phyloP scores from a whole-genome alignment of 2,113 vertebrate genomes.

The Scopus umbretta region DNA sequence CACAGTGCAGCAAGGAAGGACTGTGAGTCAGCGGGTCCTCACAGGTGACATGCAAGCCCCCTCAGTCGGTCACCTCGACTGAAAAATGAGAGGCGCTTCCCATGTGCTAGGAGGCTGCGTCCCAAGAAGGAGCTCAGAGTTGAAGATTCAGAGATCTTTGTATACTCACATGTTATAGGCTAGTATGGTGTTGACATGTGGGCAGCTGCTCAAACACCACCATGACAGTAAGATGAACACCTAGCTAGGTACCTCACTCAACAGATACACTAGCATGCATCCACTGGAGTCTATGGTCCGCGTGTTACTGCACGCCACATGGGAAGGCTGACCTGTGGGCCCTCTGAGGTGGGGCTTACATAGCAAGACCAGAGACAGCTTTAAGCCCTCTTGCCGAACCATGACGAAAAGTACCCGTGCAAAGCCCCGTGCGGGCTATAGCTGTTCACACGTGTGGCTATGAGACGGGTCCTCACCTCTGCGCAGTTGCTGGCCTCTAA shows the following conservation, averaged over 20 bases:
- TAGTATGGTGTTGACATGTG: neutral
- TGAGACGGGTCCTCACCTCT: neutral
- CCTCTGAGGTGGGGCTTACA: neutral
- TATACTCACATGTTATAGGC: neutral
- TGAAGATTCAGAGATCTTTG: neutral
- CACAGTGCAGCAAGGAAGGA: neutral
- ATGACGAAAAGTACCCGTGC: accelerated
- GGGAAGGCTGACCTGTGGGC: neutral
- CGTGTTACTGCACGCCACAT: neutral
- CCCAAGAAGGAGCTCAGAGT: neutral
- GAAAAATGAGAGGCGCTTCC: neutral
- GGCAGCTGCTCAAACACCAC: neutral
- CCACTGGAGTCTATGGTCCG: neutral
- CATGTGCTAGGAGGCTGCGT: neutral
- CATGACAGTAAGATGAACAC: accelerated
- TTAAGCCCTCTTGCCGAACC: neutral
- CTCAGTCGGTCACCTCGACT: accelerated
- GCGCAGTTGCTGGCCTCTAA: neutral
- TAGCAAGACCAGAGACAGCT: neutral
- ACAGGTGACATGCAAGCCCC: neutral
- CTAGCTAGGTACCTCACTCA: neutral
- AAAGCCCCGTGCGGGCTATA: neutral
- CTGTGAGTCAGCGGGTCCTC: neutral
- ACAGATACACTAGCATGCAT: neutral
- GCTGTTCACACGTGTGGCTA: neutral